Evolutionary conservation across 2,797 vertebrate genomes (phyloP), one percentile per base, ranked within the genome.

Genomic region (Triplophysa bombifrons): DNA sequence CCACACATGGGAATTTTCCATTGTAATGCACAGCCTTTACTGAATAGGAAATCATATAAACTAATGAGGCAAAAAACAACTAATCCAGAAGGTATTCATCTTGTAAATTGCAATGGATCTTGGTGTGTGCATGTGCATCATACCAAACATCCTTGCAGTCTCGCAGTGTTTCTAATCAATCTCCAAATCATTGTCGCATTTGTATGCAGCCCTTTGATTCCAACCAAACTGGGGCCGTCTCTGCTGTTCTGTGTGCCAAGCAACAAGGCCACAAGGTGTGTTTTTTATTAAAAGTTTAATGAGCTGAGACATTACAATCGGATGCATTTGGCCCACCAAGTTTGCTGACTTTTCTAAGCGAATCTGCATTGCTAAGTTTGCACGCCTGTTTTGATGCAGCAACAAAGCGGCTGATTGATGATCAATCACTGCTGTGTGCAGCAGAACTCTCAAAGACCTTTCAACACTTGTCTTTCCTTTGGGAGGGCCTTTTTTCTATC

Each of bases 391-490:
- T 80, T 41, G 22, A 82, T 61, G 80, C 85, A 61, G 48, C 79
- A 85, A 90, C 86, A 72, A 86, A 77, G 77, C 67, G 22, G 85
- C 22, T 17, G 63, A 88, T 86, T 79, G 81, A 85, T 87, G 85
- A 84, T 89, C 89, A 91, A 90, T 88, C 87, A 87, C 86, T 85
- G 88, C 83, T 72, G 63, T 82, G 82, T 53, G 27, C 76, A 81
- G 81, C 55, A 83, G 76, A 86, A 84, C 80, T 81, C 83, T 88
- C 81, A 78, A 80, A 87, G 82, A 74, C 86, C 84, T 92, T 91
- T 91, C 90, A 91, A 87, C 88, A 90, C 89, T 91, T 91, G 88
- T 90, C 82, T 87, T 86, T 89, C 84, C 85, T 87, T 86, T 82
- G 84, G 86, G 89, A 88, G 85, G 83, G 81, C 84, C 83, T 48